Base-by-base conservation (phyloP, 2,113 vertebrate genomes). In the Brachyhypopomus occidentalis region DNA sequence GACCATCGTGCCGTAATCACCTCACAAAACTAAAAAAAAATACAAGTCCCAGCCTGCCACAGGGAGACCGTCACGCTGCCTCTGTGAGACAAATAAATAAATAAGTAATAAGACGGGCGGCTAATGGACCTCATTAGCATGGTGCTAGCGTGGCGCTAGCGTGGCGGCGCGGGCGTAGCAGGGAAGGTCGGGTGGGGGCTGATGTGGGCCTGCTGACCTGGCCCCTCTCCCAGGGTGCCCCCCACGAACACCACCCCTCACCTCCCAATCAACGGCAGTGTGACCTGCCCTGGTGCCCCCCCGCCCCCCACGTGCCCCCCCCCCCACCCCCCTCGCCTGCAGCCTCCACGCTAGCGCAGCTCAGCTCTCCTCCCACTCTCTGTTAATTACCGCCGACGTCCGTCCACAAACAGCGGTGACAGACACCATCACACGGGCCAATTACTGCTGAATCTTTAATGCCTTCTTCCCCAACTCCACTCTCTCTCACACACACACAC, bases 391-490 rank as follows among this genome's bases (percentile, higher is more conserved):
- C 58, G 38, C 27, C 72, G 66, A 79, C 72, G 67, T 81, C 74
- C 63, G 52, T 73, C 85, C 85, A 81, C 84, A 81, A 85, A 79
- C 78, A 73, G 41, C 23, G 2, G 75, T 62, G 75, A 90, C 89
- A 91, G 88, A 91, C 89, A 89, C 86, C 83, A 85, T 89, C 89
- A 86, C 90, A 92, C 89, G 86, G 85, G 91, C 90, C 90, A 94
- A 94, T 93, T 94, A 93, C 90, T 90, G 89, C 90, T 91, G 90
- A 93, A 93, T 93, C 90, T 93, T 93, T 93, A 94, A 94, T 94
- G 92, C 84, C 85, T 41, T 85, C 86, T 89, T 93, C 45, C 45
- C 45, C 9, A 52, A 52, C 45, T 52, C 12, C 45, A 14, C 45
- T 90, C 89, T 87, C 85, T 85, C 89, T 84, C 88, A 25, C 77